These are phyloP conservation scores for Calliphora vomitoria DNA, from an alignment of 2,888 invertebrate genomes.

Conservation along the genomic window DNA sequence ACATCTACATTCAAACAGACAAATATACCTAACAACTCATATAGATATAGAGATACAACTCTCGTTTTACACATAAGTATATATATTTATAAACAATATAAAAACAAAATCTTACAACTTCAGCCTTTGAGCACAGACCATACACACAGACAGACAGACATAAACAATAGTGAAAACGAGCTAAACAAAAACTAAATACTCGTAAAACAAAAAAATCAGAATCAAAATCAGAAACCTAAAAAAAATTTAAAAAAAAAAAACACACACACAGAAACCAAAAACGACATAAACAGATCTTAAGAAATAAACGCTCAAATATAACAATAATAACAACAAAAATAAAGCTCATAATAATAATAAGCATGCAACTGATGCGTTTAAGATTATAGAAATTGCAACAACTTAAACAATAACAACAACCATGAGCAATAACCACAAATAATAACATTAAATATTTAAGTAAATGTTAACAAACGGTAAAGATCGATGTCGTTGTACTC, in stretches of 20 bases:
- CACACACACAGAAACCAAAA: slow-evolving; percentile 21
- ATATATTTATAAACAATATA: slow-evolving; percentile 46
- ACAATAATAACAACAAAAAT: background rate
- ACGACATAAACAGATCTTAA: slow-evolving; percentile 35
- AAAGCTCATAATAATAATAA: slow-evolving; percentile 41
- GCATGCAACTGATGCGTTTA: slow-evolving; percentile 77
- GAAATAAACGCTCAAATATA: slow-evolving; percentile 39
- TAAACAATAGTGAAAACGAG: slow-evolving; percentile 66
- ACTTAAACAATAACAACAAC: slow-evolving; percentile 4
- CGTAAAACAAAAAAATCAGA: slow-evolving; percentile 18
- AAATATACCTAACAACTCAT: background rate
- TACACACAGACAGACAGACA: slow-evolving; percentile 35
- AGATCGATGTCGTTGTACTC: background rate
- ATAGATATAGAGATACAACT: slow-evolving; percentile 26
- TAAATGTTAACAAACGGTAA: background rate
- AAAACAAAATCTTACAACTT: slow-evolving; percentile 32
- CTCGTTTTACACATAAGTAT: background rate
- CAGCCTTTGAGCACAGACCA: slow-evolving; percentile 35
- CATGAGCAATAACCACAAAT: background rate
- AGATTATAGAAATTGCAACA: slow-evolving; percentile 57
- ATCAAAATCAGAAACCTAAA: background rate
- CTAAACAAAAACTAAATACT: slow-evolving; percentile 42
- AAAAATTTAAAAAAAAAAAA: background rate
- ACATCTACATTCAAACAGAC: background rate
- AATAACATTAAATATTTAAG: background rate